phyloP scores from a whole-genome alignment of 1,140 invertebrate genomes.

The Drosophila kohkoa region DNA sequence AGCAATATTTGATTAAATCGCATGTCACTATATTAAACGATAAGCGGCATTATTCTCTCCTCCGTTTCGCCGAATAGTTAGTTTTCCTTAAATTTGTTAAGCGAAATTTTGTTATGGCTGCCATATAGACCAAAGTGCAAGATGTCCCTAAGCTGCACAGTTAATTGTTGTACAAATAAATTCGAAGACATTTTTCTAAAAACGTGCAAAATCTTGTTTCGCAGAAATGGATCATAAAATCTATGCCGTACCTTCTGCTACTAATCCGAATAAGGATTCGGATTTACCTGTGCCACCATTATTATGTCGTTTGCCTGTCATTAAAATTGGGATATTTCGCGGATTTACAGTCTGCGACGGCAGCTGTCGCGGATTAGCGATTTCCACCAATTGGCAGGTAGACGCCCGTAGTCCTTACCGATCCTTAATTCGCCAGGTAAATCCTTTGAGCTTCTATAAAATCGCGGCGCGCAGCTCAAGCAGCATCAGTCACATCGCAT shows the following conservation, averaged over 20 bases:
- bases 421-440: conserved; percentile 8
- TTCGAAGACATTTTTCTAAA: background rate
- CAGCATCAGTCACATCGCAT: conserved; percentile 19
- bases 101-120: background rate
- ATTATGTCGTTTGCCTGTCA: background rate
- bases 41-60: background rate
- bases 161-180: conserved; percentile 13
- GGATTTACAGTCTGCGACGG: background rate
- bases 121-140: conserved; percentile 1
- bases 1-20: conserved; percentile 25
- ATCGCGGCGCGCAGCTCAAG: background rate
- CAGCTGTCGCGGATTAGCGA: conserved; percentile 46
- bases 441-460: conserved; percentile 46
- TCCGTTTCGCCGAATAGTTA: background rate
- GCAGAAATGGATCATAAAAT: conserved; percentile 3
- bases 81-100: background rate
- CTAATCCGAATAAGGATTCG: background rate
- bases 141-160: background rate
- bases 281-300: conserved; percentile 24
- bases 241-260: background rate
- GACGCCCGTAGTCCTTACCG: background rate
- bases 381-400: conserved; percentile 57
- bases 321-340: conserved; percentile 16
- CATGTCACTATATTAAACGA: background rate
- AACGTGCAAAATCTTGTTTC: background rate